phyloP scores from a whole-genome alignment of 1,140 invertebrate genomes.

The Zaprionus tsacasi region DNA sequence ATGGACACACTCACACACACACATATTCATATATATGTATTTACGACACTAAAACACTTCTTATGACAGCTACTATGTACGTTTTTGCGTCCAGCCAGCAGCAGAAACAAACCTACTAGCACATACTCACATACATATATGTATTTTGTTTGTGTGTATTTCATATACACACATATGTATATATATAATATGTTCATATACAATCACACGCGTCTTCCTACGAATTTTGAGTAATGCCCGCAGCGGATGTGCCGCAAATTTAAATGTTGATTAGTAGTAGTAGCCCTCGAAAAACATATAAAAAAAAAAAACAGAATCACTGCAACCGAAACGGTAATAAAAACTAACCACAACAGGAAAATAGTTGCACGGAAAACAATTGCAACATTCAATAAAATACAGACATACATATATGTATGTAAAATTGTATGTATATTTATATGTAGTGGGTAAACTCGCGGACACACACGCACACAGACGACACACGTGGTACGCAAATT shows the following conservation, averaged over 20 bases:
- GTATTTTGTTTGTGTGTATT: not conserved
- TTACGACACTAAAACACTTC: not conserved
- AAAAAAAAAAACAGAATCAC: slow-evolving; percentile 5
- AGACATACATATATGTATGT: slow-evolving; percentile 1
- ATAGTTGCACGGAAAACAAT: slow-evolving; percentile 51
- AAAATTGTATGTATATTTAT: too few species aligned
- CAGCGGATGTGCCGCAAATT: slow-evolving; percentile 64
- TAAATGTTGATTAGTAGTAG: slow-evolving; percentile 56
- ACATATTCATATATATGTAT: too few species aligned
- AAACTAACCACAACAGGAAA: slow-evolving; percentile 39
- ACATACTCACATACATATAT: slow-evolving; percentile 1
- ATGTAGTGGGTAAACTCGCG: not conserved
- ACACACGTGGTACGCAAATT: slow-evolving; percentile 77
- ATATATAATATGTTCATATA: not conserved
- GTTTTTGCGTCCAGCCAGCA: not conserved
- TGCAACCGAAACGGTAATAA: slow-evolving; percentile 37
- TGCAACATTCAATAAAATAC: slow-evolving; percentile 36
- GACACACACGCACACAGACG: slow-evolving; percentile 20
- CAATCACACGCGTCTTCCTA: slow-evolving; percentile 24
- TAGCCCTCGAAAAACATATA: slow-evolving; percentile 30
- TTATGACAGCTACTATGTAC: not conserved
- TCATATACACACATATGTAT: not conserved
- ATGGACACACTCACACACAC: not conserved
- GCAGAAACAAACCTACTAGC: not conserved
- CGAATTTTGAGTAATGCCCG: slow-evolving; percentile 41